These are phyloP conservation scores for Conus betulinus DNA, from an alignment of 1,140 invertebrate genomes.

Conservation along the genomic window DNA sequence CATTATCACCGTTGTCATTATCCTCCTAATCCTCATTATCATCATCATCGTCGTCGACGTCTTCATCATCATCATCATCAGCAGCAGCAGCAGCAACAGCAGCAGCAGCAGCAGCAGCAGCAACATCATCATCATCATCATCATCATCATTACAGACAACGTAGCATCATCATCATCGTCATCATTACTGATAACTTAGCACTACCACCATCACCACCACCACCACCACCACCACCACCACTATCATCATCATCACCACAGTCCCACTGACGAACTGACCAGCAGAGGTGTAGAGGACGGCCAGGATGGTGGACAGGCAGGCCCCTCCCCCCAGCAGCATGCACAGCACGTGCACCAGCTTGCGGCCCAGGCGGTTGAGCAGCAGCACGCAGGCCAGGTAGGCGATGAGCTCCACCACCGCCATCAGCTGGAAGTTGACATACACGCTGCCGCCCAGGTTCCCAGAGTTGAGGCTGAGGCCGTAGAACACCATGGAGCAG, in stretches of 20 bases:
- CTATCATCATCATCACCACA: constrained; percentile 53
- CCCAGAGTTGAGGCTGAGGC: constrained; percentile 79
- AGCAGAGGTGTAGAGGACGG: constrained; percentile 47
- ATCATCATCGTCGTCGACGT: too few relatives aligned
- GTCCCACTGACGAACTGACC: constrained; percentile 39
- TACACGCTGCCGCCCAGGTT: constrained; percentile 67
- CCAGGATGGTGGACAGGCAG: constrained; percentile 57
- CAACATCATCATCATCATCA: neutral
- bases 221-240: constrained; percentile 41
- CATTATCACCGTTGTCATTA: too few relatives aligned
- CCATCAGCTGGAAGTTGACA: constrained; percentile 72
- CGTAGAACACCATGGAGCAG: constrained; percentile 77
- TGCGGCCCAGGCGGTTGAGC: constrained; percentile 57
- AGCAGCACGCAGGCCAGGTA: constrained; percentile 53
- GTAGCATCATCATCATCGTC: too few relatives aligned
- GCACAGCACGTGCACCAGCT: constrained; percentile 50
- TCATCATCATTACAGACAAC: too few relatives aligned
- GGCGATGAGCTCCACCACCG: constrained; percentile 86
- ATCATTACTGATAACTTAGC: neutral
- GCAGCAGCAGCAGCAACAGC: neutral
- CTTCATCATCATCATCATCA: neutral
- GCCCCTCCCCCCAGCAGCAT: constrained; percentile 54
- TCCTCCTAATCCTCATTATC: too few relatives aligned
- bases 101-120: constrained; percentile 5
- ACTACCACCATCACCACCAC: neutral